Percentiles rank a stretch among this genome's conserved stretches.
phyloP scores from a whole-genome alignment of 1,140 invertebrate genomes.

The Bombus breviceps region DNA sequence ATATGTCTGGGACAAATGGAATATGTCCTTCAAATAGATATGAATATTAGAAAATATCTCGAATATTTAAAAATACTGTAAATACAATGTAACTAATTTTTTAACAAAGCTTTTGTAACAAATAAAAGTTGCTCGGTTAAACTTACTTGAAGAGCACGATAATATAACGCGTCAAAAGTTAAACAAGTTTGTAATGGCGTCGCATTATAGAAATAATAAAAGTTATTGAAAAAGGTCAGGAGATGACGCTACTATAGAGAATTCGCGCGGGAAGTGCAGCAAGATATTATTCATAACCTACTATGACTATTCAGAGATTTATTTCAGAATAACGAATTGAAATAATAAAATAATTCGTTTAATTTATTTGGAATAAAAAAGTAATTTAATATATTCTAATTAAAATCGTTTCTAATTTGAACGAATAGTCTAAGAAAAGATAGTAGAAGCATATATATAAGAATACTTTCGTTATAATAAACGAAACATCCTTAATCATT shows the following conservation, averaged over 20 bases:
- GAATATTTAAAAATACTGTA: neutral
- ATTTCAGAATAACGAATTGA: no score
- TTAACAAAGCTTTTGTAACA: neutral
- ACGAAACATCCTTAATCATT: neutral
- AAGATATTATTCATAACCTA: no score
- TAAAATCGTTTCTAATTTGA: no score
- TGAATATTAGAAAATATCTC: neutral
- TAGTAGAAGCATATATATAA: no score
- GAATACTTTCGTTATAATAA: neutral
- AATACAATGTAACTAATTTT: no score
- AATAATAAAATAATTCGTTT: no score
- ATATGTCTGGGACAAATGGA: neutral
- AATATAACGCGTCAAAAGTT: neutral
- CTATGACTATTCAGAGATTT: no score
- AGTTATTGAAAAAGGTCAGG: neutral
- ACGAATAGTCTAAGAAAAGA: no score
- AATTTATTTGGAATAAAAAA: no score
- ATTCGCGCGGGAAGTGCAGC: no score
- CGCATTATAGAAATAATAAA: neutral
- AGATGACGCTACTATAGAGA: neutral
- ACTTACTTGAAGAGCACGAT: neutral
- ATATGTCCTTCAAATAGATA: no score
- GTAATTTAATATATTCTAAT: no score
- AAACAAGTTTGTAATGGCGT: neutral
- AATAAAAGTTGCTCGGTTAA: neutral